Evolutionary conservation across 2,113 vertebrate genomes (phyloP).

Genomic region (Plectropomus leopardus): DNA sequence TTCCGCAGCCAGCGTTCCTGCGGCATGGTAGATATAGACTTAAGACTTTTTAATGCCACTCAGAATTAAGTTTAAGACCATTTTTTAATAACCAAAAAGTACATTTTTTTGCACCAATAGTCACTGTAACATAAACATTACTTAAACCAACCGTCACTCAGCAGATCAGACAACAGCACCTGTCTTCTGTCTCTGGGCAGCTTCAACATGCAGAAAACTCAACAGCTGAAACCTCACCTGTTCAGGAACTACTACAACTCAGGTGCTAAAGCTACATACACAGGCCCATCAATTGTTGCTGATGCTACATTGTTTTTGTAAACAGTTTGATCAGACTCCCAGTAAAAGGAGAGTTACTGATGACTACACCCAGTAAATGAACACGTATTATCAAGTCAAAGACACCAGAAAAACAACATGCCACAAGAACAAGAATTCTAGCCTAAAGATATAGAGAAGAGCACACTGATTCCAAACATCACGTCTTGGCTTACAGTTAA

Average conservation of each 20-base stretch:
- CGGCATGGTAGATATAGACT: too few relatives aligned
- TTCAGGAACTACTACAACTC: not conserved
- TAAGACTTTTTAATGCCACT: too few relatives aligned
- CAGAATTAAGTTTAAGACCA: too few relatives aligned
- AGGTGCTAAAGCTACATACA: not conserved
- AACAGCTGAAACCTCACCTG: not conserved
- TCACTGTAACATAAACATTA: too few relatives aligned
- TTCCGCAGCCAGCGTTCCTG: too few relatives aligned
- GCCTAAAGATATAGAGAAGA: not conserved
- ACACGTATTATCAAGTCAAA: too few relatives aligned
- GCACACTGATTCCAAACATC: not conserved
- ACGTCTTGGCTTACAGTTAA: too few relatives aligned
- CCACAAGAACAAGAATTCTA: not conserved
- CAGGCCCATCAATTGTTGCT: too few relatives aligned
- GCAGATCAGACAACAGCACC: not conserved
- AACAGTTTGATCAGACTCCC: too few relatives aligned
- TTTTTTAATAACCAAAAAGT: too few relatives aligned
- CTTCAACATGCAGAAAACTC: not conserved
- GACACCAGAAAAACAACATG: slow-evolving; percentile 23
- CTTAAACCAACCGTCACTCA: not conserved
- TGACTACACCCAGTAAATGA: not conserved
- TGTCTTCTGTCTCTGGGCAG: not conserved
- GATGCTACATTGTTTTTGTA: not conserved
- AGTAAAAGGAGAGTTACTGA: not conserved
- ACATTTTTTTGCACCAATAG: too few relatives aligned